These are phyloP conservation scores for Fissipunctia ypsillon DNA, from an alignment of 2,888 invertebrate species.

Conservation along the genomic window DNA sequence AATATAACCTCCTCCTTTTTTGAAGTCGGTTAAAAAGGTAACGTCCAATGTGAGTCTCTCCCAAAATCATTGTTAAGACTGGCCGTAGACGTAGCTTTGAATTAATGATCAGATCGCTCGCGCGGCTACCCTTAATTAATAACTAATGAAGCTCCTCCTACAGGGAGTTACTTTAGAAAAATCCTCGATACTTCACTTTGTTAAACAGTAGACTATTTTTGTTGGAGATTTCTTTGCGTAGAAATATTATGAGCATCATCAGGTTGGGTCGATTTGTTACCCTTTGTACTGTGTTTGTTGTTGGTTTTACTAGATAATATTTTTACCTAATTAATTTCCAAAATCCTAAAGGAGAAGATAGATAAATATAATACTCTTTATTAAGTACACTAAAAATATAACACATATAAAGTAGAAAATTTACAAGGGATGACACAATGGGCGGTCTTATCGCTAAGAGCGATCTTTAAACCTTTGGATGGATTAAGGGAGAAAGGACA, in stretches of 20 bases:
- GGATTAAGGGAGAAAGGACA: no score
- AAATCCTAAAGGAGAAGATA: neutral
- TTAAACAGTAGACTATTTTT: conserved; percentile 32
- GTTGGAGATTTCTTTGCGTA: conserved; percentile 2
- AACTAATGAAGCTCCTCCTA: conserved; percentile 76
- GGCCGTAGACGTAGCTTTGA: conserved; percentile 77
- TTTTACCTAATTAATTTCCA: neutral
- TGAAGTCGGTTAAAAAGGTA: no score
- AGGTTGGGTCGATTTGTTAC: neutral
- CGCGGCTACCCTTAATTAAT: conserved; percentile 80
- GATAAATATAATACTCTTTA: no score
- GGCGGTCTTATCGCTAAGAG: no score
- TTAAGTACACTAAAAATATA: no score
- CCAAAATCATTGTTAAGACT: conserved; percentile 74
- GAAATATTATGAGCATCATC: conserved; percentile 13
- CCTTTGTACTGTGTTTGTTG: neutral
- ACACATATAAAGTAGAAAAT: no score
- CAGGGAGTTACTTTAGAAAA: conserved; percentile 66
- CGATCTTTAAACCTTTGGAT: no score
- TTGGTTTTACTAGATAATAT: neutral
- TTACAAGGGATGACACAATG: no score
- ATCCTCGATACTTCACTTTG: conserved; percentile 64
- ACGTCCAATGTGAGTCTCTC: conserved; percentile 60
- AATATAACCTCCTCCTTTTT: no score
- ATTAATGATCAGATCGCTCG: conserved; percentile 81